These are phyloP conservation scores for Phanerotoma sp. DNA, from an alignment of 2,888 invertebrate genomes.

Conservation along the genomic window DNA sequence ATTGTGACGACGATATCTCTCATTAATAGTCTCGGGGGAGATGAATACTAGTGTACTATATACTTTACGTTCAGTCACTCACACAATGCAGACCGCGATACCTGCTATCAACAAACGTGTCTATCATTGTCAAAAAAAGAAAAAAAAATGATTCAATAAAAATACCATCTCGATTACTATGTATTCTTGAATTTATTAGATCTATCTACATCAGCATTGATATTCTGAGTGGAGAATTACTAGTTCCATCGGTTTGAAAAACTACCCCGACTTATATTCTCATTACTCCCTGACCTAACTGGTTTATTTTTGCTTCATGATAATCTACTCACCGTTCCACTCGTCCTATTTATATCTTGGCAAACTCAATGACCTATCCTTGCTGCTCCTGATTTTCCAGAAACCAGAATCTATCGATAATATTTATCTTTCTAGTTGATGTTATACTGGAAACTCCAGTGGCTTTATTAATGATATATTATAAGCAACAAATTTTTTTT, in stretches of 20 bases:
- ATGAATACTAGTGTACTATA: slow-evolving; percentile 4
- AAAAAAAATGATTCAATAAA: no score
- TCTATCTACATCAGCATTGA: not conserved
- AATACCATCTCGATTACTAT: not conserved
- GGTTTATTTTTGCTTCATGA: slow-evolving; percentile 10
- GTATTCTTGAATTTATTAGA: not conserved
- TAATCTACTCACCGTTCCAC: slow-evolving; percentile 2
- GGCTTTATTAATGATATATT: no score
- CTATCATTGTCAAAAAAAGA: slow-evolving; percentile 4
- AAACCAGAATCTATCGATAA: no score
- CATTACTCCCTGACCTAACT: slow-evolving; percentile 2
- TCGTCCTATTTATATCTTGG: not conserved
- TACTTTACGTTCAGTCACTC: not conserved
- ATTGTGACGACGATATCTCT: slow-evolving; percentile 40
- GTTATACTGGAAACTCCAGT: no score
- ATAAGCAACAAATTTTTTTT: not conserved
- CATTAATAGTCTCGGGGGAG: slow-evolving; percentile 5
- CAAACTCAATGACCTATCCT: not conserved
- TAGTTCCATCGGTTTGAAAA: not conserved
- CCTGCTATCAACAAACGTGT: not conserved
- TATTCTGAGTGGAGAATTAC: not conserved
- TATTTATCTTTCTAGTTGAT: no score
- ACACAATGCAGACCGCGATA: not conserved
- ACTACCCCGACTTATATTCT: not conserved
- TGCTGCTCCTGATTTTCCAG: no score